phyloP scores from a whole-genome alignment of 2,888 invertebrate species.

The Macrophya annulata region DNA sequence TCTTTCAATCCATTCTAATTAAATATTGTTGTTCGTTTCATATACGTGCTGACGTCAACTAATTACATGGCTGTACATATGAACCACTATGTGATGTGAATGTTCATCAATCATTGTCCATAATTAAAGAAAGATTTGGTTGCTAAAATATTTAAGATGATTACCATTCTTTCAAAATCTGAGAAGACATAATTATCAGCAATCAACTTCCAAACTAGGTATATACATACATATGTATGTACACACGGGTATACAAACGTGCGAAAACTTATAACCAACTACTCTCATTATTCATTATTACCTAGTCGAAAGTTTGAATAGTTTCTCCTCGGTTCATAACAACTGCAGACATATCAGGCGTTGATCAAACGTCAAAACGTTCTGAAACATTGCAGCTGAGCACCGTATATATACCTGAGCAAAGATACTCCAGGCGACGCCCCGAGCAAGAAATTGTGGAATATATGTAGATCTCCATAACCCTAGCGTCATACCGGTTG shows the following conservation, averaged over 20 bases:
- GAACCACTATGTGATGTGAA: not conserved
- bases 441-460: conserved; percentile 3
- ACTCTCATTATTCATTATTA: conserved; percentile 12
- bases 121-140: not conserved
- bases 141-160: not conserved
- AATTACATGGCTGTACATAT: not conserved
- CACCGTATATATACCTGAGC: not conserved
- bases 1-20: not conserved
- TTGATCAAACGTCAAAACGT: conserved; percentile 40
- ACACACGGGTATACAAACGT: not conserved
- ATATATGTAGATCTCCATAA: conserved; percentile 1
- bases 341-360: not conserved
- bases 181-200: not conserved
- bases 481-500: not conserved
- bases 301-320: conserved; percentile 31
- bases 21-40: not conserved
- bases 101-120: not conserved
- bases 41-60: not conserved
- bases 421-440: conserved; percentile 31
- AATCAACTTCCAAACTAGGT: not conserved
- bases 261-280: not conserved
- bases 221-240: not conserved
- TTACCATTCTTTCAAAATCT: not conserved
- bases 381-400: conserved; percentile 37
- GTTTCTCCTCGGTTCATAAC: conserved; percentile 13